Conservation (phyloP, 2,113 vertebrate species). For the Epinephelus cyanopodus region DNA sequence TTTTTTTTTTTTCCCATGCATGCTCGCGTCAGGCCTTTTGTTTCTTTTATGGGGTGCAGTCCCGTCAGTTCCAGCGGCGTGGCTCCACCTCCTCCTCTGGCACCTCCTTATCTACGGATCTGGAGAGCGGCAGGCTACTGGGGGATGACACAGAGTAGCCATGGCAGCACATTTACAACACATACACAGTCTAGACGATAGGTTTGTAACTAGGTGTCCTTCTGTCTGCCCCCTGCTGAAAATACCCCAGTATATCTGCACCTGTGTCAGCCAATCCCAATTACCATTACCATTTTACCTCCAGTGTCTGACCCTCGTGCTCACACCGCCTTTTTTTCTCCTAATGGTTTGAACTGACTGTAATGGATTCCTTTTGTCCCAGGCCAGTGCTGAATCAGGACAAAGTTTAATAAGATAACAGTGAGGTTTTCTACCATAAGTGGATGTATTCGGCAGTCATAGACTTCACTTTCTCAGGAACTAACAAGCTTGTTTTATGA, state of each 20-base stretch:
- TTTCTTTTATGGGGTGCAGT: slow-evolving; percentile 93
- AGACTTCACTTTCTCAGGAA: neutral
- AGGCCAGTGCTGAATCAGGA: neutral
- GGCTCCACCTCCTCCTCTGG: slow-evolving; percentile 92
- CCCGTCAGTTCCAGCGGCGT: slow-evolving; percentile 89
- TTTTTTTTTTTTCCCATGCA: slow-evolving; percentile 80
- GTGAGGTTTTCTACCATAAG: neutral
- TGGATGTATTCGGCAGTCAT: neutral
- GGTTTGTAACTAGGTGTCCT: slow-evolving; percentile 71
- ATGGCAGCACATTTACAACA: slow-evolving; percentile 63
- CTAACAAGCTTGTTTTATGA: neutral
- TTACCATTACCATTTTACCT: neutral
- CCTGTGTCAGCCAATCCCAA: slow-evolving; percentile 7
- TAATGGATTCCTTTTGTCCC: neutral
- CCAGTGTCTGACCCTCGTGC: neutral
- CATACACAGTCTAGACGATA: slow-evolving; percentile 78
- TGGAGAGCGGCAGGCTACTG: slow-evolving; percentile 95
- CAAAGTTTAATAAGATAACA: neutral
- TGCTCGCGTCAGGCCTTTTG: slow-evolving; percentile 92
- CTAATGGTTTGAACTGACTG: neutral
- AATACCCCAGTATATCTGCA: neutral
- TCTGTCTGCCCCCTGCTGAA: slow-evolving; percentile 3
- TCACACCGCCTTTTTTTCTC: neutral
- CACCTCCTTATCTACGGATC: slow-evolving; percentile 93
- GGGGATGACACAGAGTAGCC: slow-evolving; percentile 87